phyloP scores from a whole-genome alignment of 1,140 invertebrate genomes.

The Temnothorax nylanderi region DNA sequence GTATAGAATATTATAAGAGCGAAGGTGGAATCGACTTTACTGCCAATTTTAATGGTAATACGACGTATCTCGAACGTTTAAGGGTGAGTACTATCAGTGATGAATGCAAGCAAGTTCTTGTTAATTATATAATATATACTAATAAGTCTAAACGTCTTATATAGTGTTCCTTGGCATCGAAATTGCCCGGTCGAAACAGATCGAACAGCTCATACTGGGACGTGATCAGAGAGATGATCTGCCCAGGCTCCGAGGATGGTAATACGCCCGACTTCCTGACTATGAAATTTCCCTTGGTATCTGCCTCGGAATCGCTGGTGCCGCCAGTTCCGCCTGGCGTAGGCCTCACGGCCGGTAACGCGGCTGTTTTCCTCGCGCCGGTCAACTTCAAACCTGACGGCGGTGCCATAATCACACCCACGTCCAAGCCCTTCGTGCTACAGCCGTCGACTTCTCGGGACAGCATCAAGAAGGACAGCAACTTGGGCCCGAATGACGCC shows the following conservation, averaged over 20 bases:
- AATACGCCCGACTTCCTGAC: slow-evolving; percentile 75
- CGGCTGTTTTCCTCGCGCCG: slow-evolving; percentile 81
- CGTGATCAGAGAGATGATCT: slow-evolving; percentile 84
- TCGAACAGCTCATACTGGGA: slow-evolving; percentile 84
- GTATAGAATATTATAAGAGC: slow-evolving; percentile 94
- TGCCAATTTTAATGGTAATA: slow-evolving; percentile 90
- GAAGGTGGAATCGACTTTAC: slow-evolving; percentile 93
- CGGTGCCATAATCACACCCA: slow-evolving; percentile 76
- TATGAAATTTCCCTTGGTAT: slow-evolving; percentile 81
- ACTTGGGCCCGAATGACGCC: slow-evolving; percentile 67
- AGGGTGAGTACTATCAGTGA: slow-evolving; percentile 85
- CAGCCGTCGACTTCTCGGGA: slow-evolving; percentile 80
- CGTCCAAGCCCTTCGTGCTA: slow-evolving; percentile 78
- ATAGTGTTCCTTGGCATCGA: slow-evolving; percentile 83
- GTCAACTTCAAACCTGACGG: slow-evolving; percentile 81
- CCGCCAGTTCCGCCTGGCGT: slow-evolving; percentile 75
- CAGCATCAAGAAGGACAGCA: slow-evolving; percentile 74
- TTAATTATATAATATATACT: slow-evolving; percentile 28
- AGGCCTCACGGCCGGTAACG: slow-evolving; percentile 76
- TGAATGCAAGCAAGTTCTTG: background rate
- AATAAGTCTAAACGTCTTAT: slow-evolving; percentile 38
- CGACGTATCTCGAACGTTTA: slow-evolving; percentile 92
- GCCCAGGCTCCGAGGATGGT: slow-evolving; percentile 80
- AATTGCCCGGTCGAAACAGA: slow-evolving; percentile 81
- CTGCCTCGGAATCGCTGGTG: slow-evolving; percentile 78